Evolutionary conservation across 2,797 vertebrate genomes (phyloP), one percentile per base, ranked within the genome.

Genomic region (Pipistrellus nathusii): DNA sequence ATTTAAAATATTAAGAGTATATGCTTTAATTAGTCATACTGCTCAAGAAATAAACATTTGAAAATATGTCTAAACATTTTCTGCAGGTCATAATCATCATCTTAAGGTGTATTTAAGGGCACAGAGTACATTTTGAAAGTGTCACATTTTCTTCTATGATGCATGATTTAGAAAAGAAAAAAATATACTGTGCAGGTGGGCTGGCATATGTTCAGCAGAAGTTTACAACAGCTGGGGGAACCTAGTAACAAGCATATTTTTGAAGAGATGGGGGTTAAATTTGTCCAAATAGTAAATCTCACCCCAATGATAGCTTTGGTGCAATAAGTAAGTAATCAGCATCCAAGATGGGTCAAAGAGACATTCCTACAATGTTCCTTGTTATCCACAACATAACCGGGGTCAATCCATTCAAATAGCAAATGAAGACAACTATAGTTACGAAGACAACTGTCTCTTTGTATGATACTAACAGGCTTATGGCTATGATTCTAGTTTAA

Each of bases 401-500:
- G 93, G 87, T 92, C 88, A 88, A 94, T 76, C 88, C 80, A 88
- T 86, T 78, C 38, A 85, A 68, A 87, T 0, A 95, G 85, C 78
- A 95, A 78, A 91, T 82, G 78, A 64, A 92, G 96, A 82, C 93
- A 93, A 90, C 72, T 87, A 46, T 27, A 72, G 88, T 77, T 91
- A 86, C 88, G 44, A 94, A 80, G 88, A 94, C 77, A 96, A 91
- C 87, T 46, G 73, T 83, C 95, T 90, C 66, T 92, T 20, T 91
- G 68, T 85, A 44, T 46, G 88, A 88, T 44, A 88, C 85, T 87
- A 96, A 92, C 66, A 97, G 94, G 59, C 95, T 94, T 96, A 97
- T 97, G 97, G 97, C 97, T 97, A 97, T 94, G 91, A 93, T 94
- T 97, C 89, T 97, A 93, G 69, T 96, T 97, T 77, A 95, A 97